Percentiles rank a stretch among this genome's conserved stretches.
phyloP scores from a whole-genome alignment of 2,113 vertebrate genomes.

The Colossoma macropomum region DNA sequence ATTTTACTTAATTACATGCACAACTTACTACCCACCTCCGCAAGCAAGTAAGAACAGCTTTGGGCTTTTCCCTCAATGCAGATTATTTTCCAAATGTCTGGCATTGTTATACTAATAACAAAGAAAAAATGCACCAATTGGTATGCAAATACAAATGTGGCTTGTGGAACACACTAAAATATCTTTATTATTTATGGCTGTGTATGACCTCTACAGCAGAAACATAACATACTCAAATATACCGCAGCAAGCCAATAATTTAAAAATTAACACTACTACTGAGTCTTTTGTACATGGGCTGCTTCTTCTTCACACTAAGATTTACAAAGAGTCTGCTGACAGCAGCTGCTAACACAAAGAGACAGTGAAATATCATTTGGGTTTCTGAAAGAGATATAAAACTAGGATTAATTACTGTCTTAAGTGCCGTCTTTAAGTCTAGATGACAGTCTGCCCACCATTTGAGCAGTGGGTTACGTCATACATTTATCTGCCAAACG shows the following conservation, averaged over 20 bases:
- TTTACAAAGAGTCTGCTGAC: conserved; percentile 76
- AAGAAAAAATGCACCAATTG: background rate
- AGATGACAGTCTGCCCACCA: conserved; percentile 71
- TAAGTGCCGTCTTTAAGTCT: conserved; percentile 79
- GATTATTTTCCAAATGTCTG: background rate
- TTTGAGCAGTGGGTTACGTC: conserved; percentile 72
- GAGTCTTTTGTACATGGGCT: conserved; percentile 58
- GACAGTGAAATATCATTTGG: conserved; percentile 77
- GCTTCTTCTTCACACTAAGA: conserved; percentile 61
- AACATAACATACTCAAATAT: background rate
- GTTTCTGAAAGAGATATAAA: conserved; percentile 78
- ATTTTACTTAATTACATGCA: too few relatives aligned
- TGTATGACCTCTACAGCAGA: background rate
- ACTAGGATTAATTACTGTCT: conserved; percentile 80
- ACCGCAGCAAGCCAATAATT: background rate
- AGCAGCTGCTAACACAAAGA: conserved; percentile 67
- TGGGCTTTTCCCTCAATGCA: background rate
- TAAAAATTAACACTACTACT: background rate
- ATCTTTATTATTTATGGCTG: background rate
- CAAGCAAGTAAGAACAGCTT: background rate
- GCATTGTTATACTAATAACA: background rate
- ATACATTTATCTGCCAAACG: conserved; percentile 72
- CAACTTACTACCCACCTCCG: too few relatives aligned
- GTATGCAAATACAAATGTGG: background rate
- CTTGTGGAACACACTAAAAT: background rate